phyloP scores from a whole-genome alignment of 1,140 invertebrate species.

The Nasonia vitripennis region DNA sequence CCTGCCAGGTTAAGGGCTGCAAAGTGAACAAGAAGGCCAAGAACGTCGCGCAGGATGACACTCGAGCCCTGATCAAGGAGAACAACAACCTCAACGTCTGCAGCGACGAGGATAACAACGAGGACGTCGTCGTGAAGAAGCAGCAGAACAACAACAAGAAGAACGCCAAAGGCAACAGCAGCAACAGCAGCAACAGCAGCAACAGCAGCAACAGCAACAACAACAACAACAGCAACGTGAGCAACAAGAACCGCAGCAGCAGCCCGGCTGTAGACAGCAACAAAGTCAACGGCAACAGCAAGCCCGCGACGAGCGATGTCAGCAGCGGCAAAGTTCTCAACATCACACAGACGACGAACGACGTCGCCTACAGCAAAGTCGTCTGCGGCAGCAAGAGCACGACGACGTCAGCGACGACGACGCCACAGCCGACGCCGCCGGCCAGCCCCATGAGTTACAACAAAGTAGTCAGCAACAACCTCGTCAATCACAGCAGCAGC shows the following conservation, averaged over 20 bases:
- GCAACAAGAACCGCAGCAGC: not conserved
- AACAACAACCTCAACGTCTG: constrained; percentile 29
- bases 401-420: not conserved
- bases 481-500: not conserved
- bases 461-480: constrained; percentile 15
- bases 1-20: constrained; percentile 64
- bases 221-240: not conserved
- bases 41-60: constrained; percentile 20
- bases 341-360: not conserved
- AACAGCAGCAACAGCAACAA: constrained; percentile 4
- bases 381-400: constrained; percentile 14
- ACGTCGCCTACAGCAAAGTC: constrained; percentile 30
- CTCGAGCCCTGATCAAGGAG: not conserved
- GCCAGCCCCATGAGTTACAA: not conserved
- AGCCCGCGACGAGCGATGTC: not conserved
- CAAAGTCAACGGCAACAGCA: not conserved
- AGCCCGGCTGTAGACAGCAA: not conserved
- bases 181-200: not conserved
- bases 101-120: constrained; percentile 33
- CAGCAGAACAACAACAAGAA: not conserved
- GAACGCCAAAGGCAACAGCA: not conserved
- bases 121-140: constrained; percentile 23
- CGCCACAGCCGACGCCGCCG: not conserved
- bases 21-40: constrained; percentile 45
- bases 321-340: constrained; percentile 3